Percentiles rank a stretch among this genome's conserved stretches.
Conservation (phyloP, 2,797 vertebrate species). For the Gila robusta region DNA sequence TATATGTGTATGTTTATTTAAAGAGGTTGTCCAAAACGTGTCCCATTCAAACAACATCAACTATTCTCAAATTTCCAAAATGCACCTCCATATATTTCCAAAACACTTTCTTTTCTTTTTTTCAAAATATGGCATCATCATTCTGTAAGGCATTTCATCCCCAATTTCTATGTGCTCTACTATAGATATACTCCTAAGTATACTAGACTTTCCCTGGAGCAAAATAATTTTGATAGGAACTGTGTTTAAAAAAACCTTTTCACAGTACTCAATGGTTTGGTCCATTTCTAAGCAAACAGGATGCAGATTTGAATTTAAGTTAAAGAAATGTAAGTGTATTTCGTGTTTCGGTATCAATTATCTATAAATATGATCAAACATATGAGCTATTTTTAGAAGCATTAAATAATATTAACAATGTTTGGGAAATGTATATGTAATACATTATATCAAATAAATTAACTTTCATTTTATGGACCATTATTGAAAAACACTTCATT, state of each 20-base stretch:
- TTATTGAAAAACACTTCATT: background rate
- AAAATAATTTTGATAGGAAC: background rate
- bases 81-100: background rate
- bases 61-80: background rate
- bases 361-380: background rate
- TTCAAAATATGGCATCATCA: conserved; percentile 40
- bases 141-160: conserved; percentile 52
- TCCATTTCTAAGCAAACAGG: background rate
- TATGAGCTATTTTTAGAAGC: background rate
- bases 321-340: background rate
- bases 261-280: background rate
- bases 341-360: background rate
- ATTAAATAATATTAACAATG: background rate
- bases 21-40: conserved; percentile 2
- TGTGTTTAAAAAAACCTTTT: background rate
- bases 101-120: background rate
- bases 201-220: background rate
- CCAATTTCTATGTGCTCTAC: conserved; percentile 24
- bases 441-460: background rate
- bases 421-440: background rate
- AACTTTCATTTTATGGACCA: background rate
- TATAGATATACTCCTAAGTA: background rate
- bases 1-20: background rate
- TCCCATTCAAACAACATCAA: background rate
- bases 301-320: background rate